Base-by-base conservation (phyloP, 2,113 vertebrate genomes). In the Rynchops niger region DNA sequence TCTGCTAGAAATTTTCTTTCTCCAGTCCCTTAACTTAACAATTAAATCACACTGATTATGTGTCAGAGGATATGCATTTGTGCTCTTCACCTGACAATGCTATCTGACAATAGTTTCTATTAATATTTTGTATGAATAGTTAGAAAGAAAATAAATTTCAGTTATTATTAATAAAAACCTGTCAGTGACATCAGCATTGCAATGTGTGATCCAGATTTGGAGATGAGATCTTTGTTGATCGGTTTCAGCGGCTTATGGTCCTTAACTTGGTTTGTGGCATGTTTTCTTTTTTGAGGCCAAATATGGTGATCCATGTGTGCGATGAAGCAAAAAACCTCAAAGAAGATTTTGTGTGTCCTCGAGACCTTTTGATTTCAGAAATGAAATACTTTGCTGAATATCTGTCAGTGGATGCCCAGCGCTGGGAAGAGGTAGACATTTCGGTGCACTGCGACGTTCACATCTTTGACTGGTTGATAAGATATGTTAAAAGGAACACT, bases 381-480 rank as follows among this genome's bases (percentile, higher is more conserved):
- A 99, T 99, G 99, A 99, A 99, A 82, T 99, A 99, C 96, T 99
- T 99, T 83, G 99, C 99, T 23, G 99, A 99, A 96, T 99, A 99
- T 95, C 97, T 99, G 69, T 99, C 99, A 1, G 98, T 99, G 97
- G 99, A 99, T 87, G 93, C 99, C 25, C 99, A 99, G 98, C 98
- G 99, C 93, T 99, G 99, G 99, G 99, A 99, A 77, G 99, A 99
- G 88, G 99, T 99, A 96, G 99, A 99, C 98, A 99, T 99, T 90
- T 99, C 99, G 0, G 99, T 99, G 80, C 99, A 99, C 98, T 99
- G 99, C 61, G 99, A 99, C 0, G 98, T 99, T 95, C 99, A 99
- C 95, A 99, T 99, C 98, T 99, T 99, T 82, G 99, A 99, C 98
- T 99, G 99, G 99, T 98, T 99, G 95, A 99, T 99, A 95, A 99